Conservation (phyloP, 2,888 invertebrate species). For the Hololepta plana region DNA sequence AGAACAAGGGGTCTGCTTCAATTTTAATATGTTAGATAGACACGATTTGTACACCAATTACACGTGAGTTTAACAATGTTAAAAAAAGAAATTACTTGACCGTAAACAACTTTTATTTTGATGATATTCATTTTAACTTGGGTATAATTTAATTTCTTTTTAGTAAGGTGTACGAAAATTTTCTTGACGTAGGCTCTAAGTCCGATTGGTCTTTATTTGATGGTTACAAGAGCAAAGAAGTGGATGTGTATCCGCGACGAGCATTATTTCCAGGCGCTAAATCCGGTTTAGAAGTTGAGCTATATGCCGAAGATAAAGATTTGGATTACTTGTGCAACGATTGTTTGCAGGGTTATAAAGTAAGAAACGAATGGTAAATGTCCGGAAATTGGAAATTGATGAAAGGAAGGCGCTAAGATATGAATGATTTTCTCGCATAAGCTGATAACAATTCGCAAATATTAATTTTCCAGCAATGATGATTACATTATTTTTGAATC, state of each 20-base stretch:
- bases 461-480: too few relatives aligned
- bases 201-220: constrained; percentile 41
- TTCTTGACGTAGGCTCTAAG: neutral
- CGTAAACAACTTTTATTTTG: too few relatives aligned
- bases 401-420: too few relatives aligned
- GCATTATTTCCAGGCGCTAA: constrained; percentile 44
- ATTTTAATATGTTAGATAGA: constrained; percentile 44
- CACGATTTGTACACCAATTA: constrained; percentile 7
- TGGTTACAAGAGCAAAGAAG: constrained; percentile 35
- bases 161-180: too few relatives aligned
- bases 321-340: constrained; percentile 45
- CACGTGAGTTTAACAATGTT: too few relatives aligned
- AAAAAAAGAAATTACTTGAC: too few relatives aligned
- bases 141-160: neutral
- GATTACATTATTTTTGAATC: too few relatives aligned
- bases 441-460: too few relatives aligned
- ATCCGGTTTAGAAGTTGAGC: constrained; percentile 37
- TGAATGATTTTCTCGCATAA: too few relatives aligned
- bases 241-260: constrained; percentile 44
- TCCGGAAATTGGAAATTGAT: too few relatives aligned
- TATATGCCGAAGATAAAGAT: constrained; percentile 34
- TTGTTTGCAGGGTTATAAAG: constrained; percentile 49
- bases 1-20: constrained; percentile 52
- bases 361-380: too few relatives aligned
- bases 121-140: too few relatives aligned